phyloP scores from a whole-genome alignment of 1,140 invertebrate species.

The Leptinotarsa undecemlineata region DNA sequence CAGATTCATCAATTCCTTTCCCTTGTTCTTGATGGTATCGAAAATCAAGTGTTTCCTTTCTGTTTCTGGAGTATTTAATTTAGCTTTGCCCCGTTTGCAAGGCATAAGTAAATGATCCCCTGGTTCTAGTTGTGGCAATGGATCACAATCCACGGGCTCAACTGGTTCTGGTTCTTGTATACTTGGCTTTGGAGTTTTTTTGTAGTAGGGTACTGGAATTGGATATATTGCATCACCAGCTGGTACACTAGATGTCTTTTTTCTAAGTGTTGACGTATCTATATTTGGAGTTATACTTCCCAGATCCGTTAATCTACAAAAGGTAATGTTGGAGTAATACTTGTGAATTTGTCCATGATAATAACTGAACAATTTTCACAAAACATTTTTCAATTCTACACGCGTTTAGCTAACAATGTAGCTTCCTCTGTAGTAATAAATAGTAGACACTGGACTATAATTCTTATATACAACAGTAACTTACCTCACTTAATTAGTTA shows the following conservation, averaged over 20 bases:
- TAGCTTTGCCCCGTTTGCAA: slow-evolving; percentile 56
- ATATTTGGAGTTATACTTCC: slow-evolving; percentile 62
- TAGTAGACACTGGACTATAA: no score
- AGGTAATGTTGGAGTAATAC: background rate
- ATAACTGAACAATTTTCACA: no score
- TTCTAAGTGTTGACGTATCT: slow-evolving; percentile 55
- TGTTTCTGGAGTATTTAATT: slow-evolving; percentile 68
- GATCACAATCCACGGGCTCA: slow-evolving; percentile 44
- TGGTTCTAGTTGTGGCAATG: slow-evolving; percentile 58
- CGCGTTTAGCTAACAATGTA: no score
- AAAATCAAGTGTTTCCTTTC: slow-evolving; percentile 72
- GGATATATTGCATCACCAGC: slow-evolving; percentile 58
- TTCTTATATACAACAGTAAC: no score
- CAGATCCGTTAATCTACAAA: slow-evolving; percentile 70
- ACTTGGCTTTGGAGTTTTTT: slow-evolving; percentile 37
- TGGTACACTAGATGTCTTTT: slow-evolving; percentile 62
- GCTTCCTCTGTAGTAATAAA: no score
- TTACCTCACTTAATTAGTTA: no score
- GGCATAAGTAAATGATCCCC: slow-evolving; percentile 63
- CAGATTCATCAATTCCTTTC: slow-evolving; percentile 70
- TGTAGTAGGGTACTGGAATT: slow-evolving; percentile 48
- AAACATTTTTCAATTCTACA: no score
- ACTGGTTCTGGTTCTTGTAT: slow-evolving; percentile 35
- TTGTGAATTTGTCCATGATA: no score
- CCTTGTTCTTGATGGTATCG: slow-evolving; percentile 62